Evolutionary conservation across 1,140 invertebrate species (phyloP).

Genomic region (Zaprionus inermis): DNA sequence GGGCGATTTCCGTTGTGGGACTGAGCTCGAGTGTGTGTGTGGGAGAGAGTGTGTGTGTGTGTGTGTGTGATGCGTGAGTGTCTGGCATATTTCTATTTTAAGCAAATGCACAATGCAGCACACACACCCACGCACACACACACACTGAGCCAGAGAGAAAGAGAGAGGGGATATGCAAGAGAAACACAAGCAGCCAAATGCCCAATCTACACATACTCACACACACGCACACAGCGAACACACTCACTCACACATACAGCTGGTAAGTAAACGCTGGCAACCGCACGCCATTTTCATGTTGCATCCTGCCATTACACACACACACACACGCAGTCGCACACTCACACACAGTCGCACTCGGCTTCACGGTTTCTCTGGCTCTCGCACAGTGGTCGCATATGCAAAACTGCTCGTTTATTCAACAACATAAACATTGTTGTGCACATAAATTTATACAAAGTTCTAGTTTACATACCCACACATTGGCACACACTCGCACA

Average conservation of each 20-base stretch:
- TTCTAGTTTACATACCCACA: slow-evolving; percentile 74
- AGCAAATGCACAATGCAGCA: slow-evolving; percentile 49
- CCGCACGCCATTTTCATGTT: slow-evolving; percentile 81
- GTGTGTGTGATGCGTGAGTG: slow-evolving; percentile 28
- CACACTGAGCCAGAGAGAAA: neutral
- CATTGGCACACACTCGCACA: slow-evolving; percentile 17
- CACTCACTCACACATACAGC: slow-evolving; percentile 11
- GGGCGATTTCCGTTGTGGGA: slow-evolving; percentile 66
- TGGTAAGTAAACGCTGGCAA: slow-evolving; percentile 75
- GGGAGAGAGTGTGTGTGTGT: slow-evolving; percentile 7
- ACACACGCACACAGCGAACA: slow-evolving; percentile 10
- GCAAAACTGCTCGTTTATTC: slow-evolving; percentile 80
- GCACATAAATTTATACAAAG: slow-evolving; percentile 82
- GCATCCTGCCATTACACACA: slow-evolving; percentile 74
- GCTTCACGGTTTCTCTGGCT: slow-evolving; percentile 30
- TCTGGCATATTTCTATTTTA: slow-evolving; percentile 51
- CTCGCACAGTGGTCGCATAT: slow-evolving; percentile 52
- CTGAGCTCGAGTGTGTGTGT: slow-evolving; percentile 53
- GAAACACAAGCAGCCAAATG: slow-evolving; percentile 29
- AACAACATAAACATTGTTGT: slow-evolving; percentile 82
- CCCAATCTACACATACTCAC: slow-evolving; percentile 24
- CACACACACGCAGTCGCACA: slow-evolving; percentile 4
- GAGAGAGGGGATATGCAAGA: slow-evolving; percentile 10
- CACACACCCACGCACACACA: slow-evolving; percentile 26
- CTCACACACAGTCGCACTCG: slow-evolving; percentile 3